A percentile compares a stretch with the other conserved stretches of the same genome.
These are phyloP conservation scores for Thalpophila matura DNA, from an alignment of 2,888 invertebrate genomes.

Conservation along the genomic window DNA sequence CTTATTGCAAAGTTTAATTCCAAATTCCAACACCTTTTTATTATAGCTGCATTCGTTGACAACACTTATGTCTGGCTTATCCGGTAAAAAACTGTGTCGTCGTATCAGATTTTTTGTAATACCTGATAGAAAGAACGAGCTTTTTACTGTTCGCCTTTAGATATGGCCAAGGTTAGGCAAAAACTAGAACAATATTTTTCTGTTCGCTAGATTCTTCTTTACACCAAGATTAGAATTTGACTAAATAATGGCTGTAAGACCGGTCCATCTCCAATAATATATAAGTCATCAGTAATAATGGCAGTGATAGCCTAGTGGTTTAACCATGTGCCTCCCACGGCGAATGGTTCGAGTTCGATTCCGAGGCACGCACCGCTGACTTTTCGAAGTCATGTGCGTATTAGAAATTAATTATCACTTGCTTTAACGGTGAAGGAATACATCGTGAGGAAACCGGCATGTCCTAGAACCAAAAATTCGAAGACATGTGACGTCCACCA, in stretches of 20 bases:
- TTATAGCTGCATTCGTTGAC: constrained; percentile 30
- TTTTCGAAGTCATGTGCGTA: no score
- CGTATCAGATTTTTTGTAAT: not conserved
- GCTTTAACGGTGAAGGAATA: no score
- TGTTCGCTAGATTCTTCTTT: not conserved
- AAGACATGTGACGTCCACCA: no score
- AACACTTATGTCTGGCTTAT: constrained; percentile 19
- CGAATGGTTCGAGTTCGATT: no score
- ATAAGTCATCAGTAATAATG: constrained; percentile 7
- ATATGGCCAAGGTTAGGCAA: not conserved
- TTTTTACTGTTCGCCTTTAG: not conserved
- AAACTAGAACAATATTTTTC: constrained; percentile 10
- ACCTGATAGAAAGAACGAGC: not conserved
- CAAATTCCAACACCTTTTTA: constrained; percentile 42
- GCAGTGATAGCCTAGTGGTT: no score
- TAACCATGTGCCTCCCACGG: no score
- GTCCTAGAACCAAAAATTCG: no score
- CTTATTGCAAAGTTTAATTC: constrained; percentile 40
- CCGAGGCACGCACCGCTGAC: no score
- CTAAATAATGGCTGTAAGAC: constrained; percentile 6
- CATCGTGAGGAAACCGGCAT: no score
- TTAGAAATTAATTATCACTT: no score
- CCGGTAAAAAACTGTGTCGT: constrained; percentile 10
- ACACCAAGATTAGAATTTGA: not conserved
- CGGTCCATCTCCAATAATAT: no score